Evolutionary conservation across 2,888 invertebrate genomes (phyloP), one percentile per base, ranked within the genome.

Genomic region (Cremastinae sp.): DNA sequence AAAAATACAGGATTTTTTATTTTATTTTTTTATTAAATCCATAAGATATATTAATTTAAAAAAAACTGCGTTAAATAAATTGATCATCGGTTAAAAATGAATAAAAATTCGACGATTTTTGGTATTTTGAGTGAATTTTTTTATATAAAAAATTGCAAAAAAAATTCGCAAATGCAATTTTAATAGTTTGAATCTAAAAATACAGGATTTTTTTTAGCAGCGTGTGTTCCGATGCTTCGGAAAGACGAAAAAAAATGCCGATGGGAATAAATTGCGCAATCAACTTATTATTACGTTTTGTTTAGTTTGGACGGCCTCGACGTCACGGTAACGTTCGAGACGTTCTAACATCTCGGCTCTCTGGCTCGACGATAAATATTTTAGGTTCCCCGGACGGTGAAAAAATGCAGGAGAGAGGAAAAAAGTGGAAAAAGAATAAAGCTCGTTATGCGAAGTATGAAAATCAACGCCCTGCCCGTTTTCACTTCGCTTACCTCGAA

Each of bases 301-400:
- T 77, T 75, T 72, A 75, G 78, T 81, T 75, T 75, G 49, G 59
- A 49, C 55, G 78, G 74, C 78, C 79, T 79, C 74, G 78, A 69
- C 55, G 59, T 72, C 14, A 41, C 12, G 49, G 49, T 9, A 35
- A 10, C 53, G 58, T 51, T 66, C 72, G 59, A 73, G 20, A n/a
- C 45, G 61, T 47, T 28, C 45, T 7, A 16, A 35, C 61, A 28
- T 3, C n/a, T 14, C n/a, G 18, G 4, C 49, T 18, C 49, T 18
- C 18, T 18, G 28, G 51, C 41, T 39, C 18, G 53, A 8, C 53
- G 43, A 61, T 49, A 72, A 72, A 75, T 65, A 51, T 64, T 58
- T 74, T 37, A 64, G 45, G 41, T 22, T 51, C 10, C 14, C 64
- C 18, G 22, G 51, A 47, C 61, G 39, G 35, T 35, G 9, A 28